These are phyloP conservation scores for Drosophila paranaensis DNA, from an alignment of 2,888 invertebrate species.

Conservation along the genomic window DNA sequence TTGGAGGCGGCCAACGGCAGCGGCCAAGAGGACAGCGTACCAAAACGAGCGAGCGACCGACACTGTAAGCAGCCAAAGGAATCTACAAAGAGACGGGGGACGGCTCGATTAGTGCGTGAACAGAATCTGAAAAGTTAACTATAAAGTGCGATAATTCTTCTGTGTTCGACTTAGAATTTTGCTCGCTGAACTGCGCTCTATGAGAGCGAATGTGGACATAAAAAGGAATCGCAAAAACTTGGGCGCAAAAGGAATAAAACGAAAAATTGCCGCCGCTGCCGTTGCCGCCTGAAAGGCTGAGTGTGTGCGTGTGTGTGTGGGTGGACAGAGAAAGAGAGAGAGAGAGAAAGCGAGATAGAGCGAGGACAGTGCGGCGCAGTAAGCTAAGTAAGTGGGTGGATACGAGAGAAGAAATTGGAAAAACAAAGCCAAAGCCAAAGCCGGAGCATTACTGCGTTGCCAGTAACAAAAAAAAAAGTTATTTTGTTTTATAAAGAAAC, in stretches of 20 bases:
- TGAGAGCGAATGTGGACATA: conserved; percentile 60
- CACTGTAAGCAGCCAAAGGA: neutral
- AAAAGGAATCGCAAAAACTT: conserved; percentile 61
- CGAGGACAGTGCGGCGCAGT: conserved; percentile 2
- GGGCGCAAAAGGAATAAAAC: conserved; percentile 50
- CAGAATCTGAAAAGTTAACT: conserved; percentile 34
- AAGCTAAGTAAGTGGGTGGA: conserved; percentile 16
- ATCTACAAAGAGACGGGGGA: neutral
- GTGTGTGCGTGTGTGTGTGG: conserved; percentile 20
- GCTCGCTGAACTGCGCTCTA: conserved; percentile 55
- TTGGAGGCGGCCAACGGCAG: conserved; percentile 65
- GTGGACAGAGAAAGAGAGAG: conserved; percentile 11
- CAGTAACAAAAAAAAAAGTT: neutral
- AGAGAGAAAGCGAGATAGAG: conserved; percentile 10
- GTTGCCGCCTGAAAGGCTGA: conserved; percentile 65
- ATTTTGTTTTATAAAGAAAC: neutral
- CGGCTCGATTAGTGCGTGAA: conserved; percentile 17
- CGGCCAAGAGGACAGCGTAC: conserved; percentile 49
- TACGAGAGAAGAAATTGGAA: conserved; percentile 7
- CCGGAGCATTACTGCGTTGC: conserved; percentile 32
- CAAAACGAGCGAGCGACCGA: conserved; percentile 15
- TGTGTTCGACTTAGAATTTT: conserved; percentile 31
- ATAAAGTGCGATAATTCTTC: conserved; percentile 39
- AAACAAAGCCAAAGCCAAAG: conserved; percentile 1
- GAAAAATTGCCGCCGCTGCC: conserved; percentile 63